Conservation (phyloP, 1,140 invertebrate species). For the Ceratosolen solmsi region DNA sequence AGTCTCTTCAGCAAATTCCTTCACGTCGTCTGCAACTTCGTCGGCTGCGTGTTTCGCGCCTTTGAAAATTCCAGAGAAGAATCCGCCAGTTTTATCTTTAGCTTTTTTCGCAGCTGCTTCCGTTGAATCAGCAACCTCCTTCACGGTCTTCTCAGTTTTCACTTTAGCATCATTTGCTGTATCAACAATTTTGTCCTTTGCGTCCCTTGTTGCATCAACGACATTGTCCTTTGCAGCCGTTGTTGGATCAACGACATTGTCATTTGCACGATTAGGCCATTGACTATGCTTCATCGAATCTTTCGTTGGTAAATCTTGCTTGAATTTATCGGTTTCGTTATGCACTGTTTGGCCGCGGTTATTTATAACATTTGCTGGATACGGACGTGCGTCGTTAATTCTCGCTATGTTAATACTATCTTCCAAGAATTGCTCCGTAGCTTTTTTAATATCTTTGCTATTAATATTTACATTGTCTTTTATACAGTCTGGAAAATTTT, state of each 20-base stretch:
- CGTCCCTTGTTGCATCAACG: slow-evolving; percentile 17
- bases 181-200: slow-evolving; percentile 29
- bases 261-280: too few relatives aligned
- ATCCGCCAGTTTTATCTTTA: slow-evolving; percentile 54
- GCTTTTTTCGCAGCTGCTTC: slow-evolving; percentile 45
- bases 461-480: too few relatives aligned
- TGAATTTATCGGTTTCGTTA: too few relatives aligned
- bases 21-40: neutral
- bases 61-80: slow-evolving; percentile 58
- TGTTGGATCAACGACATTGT: too few relatives aligned
- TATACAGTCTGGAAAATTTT: too few relatives aligned
- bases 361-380: slow-evolving; percentile 56
- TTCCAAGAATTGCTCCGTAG: slow-evolving; percentile 56
- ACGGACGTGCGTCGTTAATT: slow-evolving; percentile 58
- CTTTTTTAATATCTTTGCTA: too few relatives aligned
- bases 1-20: slow-evolving; percentile 45
- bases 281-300: too few relatives aligned
- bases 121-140: neutral
- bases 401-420: slow-evolving; percentile 58
- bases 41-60: slow-evolving; percentile 51
- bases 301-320: too few relatives aligned
- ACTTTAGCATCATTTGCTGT: slow-evolving; percentile 16
- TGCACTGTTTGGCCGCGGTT: slow-evolving; percentile 28
- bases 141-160: neutral
- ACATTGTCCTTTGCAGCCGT: too few relatives aligned